Conservation (phyloP, 2,797 vertebrate genomes). For the Clarias laeviceps region DNA sequence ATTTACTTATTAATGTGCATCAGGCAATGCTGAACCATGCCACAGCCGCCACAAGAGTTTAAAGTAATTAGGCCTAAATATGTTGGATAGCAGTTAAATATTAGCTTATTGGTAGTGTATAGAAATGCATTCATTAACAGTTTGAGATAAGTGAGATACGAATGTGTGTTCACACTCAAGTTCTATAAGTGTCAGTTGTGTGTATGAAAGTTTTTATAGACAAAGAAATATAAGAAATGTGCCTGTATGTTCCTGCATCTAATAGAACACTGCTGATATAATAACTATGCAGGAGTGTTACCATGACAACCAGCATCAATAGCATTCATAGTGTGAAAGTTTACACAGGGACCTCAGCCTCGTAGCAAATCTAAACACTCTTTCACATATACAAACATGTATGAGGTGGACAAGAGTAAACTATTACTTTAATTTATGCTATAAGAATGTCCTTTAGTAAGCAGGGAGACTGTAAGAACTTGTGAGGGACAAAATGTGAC, state of each 20-base stretch:
- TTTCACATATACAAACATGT: background rate
- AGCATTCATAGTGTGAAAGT: background rate
- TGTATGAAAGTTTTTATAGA: too few relatives aligned
- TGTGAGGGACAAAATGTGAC: slow-evolving; percentile 47
- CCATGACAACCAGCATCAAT: slow-evolving; percentile 11
- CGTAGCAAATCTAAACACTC: background rate
- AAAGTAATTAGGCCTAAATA: too few relatives aligned
- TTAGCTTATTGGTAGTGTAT: too few relatives aligned
- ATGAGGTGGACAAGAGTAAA: background rate
- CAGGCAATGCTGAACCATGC: too few relatives aligned
- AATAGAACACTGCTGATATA: background rate
- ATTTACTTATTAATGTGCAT: too few relatives aligned
- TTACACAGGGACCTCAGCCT: background rate
- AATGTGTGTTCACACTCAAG: too few relatives aligned
- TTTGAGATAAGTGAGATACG: too few relatives aligned
- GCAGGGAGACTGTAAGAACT: slow-evolving; percentile 5
- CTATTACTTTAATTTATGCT: background rate
- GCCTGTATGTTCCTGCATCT: background rate
- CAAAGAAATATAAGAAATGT: too few relatives aligned
- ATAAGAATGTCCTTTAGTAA: background rate
- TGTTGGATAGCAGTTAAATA: too few relatives aligned
- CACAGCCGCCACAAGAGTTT: too few relatives aligned
- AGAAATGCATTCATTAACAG: too few relatives aligned
- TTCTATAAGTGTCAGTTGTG: too few relatives aligned
- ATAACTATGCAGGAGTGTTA: background rate